Conservation (phyloP, 2,797 vertebrate genomes). For the Moxostoma hubbsi region DNA sequence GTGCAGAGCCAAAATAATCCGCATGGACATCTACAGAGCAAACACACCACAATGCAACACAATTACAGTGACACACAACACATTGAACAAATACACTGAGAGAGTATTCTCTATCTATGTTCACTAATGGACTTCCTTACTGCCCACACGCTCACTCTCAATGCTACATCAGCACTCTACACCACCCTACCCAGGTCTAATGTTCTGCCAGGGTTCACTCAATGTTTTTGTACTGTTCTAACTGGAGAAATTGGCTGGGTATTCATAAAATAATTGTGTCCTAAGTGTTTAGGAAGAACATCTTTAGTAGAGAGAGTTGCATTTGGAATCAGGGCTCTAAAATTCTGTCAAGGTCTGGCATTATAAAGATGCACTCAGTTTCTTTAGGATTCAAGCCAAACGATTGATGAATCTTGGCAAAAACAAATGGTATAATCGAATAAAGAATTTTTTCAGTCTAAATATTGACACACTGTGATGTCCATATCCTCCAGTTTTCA, state of each 20-base stretch:
- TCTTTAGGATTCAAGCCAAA: not conserved
- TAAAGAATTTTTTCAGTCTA: not conserved
- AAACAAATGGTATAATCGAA: no score
- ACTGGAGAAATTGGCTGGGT: conserved; percentile 28
- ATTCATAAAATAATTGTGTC: conserved; percentile 1
- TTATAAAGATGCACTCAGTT: conserved; percentile 12
- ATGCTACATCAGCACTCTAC: conserved; percentile 44
- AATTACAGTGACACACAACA: not conserved
- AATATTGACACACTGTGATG: conserved; percentile 1
- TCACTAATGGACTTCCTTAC: conserved; percentile 52
- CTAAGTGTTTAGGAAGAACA: not conserved
- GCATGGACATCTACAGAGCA: conserved; percentile 1
- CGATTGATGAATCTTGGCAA: conserved; percentile 5
- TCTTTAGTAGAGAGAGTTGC: not conserved
- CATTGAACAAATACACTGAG: conserved; percentile 22
- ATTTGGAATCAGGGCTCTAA: not conserved
- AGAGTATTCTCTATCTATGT: conserved; percentile 14
- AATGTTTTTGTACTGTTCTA: conserved; percentile 16
- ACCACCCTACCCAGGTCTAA: conserved; percentile 29
- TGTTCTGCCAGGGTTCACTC: conserved; percentile 12
- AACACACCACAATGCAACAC: conserved; percentile 5
- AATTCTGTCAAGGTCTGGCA: conserved; percentile 12
- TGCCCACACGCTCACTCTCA: conserved; percentile 36
- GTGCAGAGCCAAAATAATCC: conserved; percentile 10
- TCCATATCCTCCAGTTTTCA: not conserved